phyloP scores from a whole-genome alignment of 1,140 invertebrate genomes.

The Brachionus koreanus region DNA sequence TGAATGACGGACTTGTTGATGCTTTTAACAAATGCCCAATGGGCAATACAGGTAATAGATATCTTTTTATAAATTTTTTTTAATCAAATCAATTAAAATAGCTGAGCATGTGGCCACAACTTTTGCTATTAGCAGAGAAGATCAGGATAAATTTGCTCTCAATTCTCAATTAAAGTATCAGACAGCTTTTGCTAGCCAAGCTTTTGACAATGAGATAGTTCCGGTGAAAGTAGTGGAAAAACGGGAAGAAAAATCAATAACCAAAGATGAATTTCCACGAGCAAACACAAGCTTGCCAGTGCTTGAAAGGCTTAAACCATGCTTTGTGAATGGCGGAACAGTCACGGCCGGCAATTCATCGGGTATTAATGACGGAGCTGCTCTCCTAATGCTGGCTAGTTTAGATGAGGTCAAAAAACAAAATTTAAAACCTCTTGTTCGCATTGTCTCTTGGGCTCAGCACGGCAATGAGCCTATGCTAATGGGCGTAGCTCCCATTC shows the following conservation, averaged over 20 bases:
- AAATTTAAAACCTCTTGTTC: slow-evolving; percentile 55
- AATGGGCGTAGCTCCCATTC: slow-evolving; percentile 59
- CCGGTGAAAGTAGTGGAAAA: slow-evolving; percentile 18
- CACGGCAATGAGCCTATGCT: slow-evolving; percentile 57
- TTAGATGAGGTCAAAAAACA: slow-evolving; percentile 60
- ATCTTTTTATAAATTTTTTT: background rate
- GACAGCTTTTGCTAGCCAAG: slow-evolving; percentile 64
- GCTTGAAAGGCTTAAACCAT: slow-evolving; percentile 54
- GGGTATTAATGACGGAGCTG: slow-evolving; percentile 77
- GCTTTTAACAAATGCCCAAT: slow-evolving; percentile 74
- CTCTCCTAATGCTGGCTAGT: slow-evolving; percentile 70
- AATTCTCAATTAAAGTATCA: slow-evolving; percentile 70
- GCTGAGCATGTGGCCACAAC: slow-evolving; percentile 74
- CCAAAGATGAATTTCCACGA: slow-evolving; percentile 57
- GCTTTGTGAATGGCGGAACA: slow-evolving; percentile 56
- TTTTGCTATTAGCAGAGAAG: slow-evolving; percentile 67
- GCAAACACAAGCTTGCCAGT: slow-evolving; percentile 52
- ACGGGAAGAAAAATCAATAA: slow-evolving; percentile 46
- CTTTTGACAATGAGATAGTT: slow-evolving; percentile 63
- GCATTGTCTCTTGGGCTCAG: slow-evolving; percentile 57
- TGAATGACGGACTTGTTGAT: slow-evolving; percentile 75
- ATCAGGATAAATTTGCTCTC: slow-evolving; percentile 72
- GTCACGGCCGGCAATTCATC: slow-evolving; percentile 59
- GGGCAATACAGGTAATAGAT: slow-evolving; percentile 72
- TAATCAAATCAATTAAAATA: slow-evolving; percentile 42